Conservation (phyloP, 1,140 invertebrate genomes). For the Acyrthosiphon pisum region DNA sequence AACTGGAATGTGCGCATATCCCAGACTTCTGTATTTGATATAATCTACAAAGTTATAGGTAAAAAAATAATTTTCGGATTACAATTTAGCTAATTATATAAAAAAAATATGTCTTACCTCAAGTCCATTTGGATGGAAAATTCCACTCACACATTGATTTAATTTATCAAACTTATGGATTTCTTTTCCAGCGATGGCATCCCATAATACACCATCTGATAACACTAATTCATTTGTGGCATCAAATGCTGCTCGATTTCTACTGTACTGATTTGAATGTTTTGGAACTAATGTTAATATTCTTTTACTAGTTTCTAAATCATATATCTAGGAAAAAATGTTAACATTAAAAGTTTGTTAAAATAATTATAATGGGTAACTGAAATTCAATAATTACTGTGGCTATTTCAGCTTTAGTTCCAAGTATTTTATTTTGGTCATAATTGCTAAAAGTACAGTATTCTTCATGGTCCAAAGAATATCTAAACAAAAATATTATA, state of each 20-base stretch:
- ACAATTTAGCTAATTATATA: background rate
- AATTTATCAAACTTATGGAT: slow-evolving; percentile 98
- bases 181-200: slow-evolving; percentile 83
- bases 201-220: slow-evolving; percentile 96
- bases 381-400: slow-evolving; percentile 65
- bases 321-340: slow-evolving; percentile 78
- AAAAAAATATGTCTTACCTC: slow-evolving; percentile 71
- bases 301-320: slow-evolving; percentile 80
- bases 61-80: background rate
- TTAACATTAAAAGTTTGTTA: background rate
- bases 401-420: slow-evolving; percentile 79
- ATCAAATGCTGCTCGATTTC: slow-evolving; percentile 93
- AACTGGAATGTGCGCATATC: slow-evolving; percentile 94
- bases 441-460: slow-evolving; percentile 92
- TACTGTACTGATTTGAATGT: slow-evolving; percentile 89
- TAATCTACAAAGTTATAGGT: slow-evolving; percentile 64
- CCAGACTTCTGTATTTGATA: slow-evolving; percentile 93
- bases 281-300: slow-evolving; percentile 78
- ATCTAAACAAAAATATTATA: slow-evolving; percentile 62
- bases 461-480: slow-evolving; percentile 81
- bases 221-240: slow-evolving; percentile 92
- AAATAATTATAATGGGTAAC: background rate
- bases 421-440: slow-evolving; percentile 83
- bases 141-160: slow-evolving; percentile 91
- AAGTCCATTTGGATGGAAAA: slow-evolving; percentile 96